Evolutionary conservation across 2,797 vertebrate genomes (phyloP).

Genomic region (Sebastes wilsoni): DNA sequence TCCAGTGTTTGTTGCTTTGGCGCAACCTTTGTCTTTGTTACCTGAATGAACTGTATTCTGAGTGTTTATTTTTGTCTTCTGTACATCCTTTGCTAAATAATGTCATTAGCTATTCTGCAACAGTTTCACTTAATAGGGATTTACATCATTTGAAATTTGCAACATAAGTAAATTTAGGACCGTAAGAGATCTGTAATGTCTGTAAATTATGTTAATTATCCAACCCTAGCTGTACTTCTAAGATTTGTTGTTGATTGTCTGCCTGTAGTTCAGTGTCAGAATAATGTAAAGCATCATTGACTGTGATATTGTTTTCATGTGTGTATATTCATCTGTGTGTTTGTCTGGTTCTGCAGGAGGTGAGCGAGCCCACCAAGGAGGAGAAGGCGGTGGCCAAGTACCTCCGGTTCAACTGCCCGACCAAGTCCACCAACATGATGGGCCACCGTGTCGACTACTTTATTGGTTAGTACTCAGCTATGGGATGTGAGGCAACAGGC

Average conservation of each 20-base stretch:
- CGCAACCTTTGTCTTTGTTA: no score
- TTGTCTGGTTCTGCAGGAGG: slow-evolving; percentile 85
- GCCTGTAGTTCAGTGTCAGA: neutral
- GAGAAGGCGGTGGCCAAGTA: slow-evolving; percentile 98
- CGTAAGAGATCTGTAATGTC: neutral
- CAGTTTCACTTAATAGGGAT: no score
- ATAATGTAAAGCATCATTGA: neutral
- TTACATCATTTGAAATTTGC: neutral
- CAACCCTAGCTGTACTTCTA: neutral
- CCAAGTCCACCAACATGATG: slow-evolving; percentile 99
- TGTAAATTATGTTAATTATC: neutral
- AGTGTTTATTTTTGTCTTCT: no score
- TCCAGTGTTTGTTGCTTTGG: no score
- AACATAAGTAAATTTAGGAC: neutral
- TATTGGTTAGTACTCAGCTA: slow-evolving; percentile 84
- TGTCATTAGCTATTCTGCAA: no score
- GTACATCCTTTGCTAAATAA: no score
- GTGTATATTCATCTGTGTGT: neutral
- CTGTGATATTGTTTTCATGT: neutral
- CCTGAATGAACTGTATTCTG: no score
- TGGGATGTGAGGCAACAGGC: neutral
- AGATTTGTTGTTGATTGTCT: neutral
- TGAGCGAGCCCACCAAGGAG: slow-evolving; percentile 97
- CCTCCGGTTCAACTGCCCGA: slow-evolving; percentile 96
- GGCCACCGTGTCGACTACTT: slow-evolving; percentile 98